Conservation (phyloP, 2,797 vertebrate species). For the Thunnus albacares region DNA sequence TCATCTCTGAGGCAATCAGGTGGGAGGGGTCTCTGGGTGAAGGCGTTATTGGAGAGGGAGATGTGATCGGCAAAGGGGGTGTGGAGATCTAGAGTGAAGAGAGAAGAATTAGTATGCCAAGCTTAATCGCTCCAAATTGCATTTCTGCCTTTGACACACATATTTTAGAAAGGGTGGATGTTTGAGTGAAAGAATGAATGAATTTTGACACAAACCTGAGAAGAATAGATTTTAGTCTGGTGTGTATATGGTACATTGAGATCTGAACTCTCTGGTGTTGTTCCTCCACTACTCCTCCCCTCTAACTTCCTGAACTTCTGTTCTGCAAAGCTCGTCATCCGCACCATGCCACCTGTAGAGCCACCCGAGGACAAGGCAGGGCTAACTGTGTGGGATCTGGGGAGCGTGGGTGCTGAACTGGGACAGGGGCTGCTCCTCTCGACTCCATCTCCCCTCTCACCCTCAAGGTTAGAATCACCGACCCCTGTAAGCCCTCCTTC, state of each 20-base stretch:
- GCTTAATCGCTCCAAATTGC: not conserved
- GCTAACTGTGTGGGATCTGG: constrained; percentile 91
- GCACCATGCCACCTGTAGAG: constrained; percentile 81
- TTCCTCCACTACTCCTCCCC: constrained; percentile 93
- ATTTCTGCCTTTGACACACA: constrained; percentile 1
- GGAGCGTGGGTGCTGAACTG: constrained; percentile 86
- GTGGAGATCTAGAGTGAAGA: constrained; percentile 65
- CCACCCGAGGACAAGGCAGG: constrained; percentile 90
- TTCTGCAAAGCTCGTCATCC: constrained; percentile 99
- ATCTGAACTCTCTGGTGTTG: constrained; percentile 95
- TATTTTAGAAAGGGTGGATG: not conserved
- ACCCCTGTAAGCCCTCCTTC: constrained; percentile 50
- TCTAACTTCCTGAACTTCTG: constrained; percentile 97
- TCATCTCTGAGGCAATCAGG: constrained; percentile 95
- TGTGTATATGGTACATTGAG: constrained; percentile 89
- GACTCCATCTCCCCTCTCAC: constrained; percentile 50
- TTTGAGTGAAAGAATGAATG: not conserved
- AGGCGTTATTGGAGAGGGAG: constrained; percentile 79
- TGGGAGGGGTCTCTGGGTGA: constrained; percentile 91
- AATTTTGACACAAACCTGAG: constrained; percentile 82
- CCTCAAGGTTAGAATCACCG: constrained; percentile 30
- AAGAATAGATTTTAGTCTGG: constrained; percentile 82
- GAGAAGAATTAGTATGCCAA: not conserved
- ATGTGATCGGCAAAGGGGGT: constrained; percentile 79
- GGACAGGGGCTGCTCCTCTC: constrained; percentile 87